phyloP scores from a whole-genome alignment of 2,797 vertebrate genomes.

The Rousettus madagascariensis region DNA sequence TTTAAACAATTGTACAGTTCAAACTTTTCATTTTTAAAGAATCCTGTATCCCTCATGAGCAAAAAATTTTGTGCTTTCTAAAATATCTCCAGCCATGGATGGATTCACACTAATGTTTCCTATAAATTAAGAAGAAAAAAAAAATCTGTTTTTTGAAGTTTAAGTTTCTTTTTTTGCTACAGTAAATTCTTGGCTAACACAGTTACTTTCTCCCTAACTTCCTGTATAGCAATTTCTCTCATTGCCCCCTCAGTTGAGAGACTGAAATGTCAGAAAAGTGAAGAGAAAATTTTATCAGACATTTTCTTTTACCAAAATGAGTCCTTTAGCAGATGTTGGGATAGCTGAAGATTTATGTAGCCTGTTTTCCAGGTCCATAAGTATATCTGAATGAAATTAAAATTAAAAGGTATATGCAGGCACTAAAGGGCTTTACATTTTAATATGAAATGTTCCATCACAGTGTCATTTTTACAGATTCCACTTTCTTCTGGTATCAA shows the following conservation, averaged over 20 bases:
- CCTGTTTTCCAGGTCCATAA: not conserved
- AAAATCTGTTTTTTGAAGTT: not conserved
- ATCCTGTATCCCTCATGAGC: not conserved
- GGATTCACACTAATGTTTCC: not conserved
- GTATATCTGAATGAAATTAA: not conserved
- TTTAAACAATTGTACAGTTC: not conserved
- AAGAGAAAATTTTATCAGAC: not conserved
- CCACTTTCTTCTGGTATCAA: slow-evolving; percentile 2
- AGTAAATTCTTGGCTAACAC: not conserved
- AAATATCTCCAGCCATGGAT: not conserved
- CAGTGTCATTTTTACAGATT: not conserved
- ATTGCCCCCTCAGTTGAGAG: not conserved
- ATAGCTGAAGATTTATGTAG: not conserved
- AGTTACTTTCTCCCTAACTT: not conserved
- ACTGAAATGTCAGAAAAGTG: not conserved
- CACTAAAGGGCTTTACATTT: not conserved
- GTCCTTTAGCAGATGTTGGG: not conserved
- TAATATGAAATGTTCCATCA: not conserved
- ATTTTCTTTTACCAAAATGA: not conserved
- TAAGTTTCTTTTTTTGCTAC: not conserved
- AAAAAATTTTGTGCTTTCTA: slow-evolving; percentile 2
- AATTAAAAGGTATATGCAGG: not conserved
- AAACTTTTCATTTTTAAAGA: slow-evolving; percentile 20
- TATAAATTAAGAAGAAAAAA: not conserved
- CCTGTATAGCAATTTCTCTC: not conserved